Evolutionary conservation across 2,113 vertebrate species (phyloP), one percentile per base, ranked within the genome.

Genomic region (Triplophysa tibetana): DNA sequence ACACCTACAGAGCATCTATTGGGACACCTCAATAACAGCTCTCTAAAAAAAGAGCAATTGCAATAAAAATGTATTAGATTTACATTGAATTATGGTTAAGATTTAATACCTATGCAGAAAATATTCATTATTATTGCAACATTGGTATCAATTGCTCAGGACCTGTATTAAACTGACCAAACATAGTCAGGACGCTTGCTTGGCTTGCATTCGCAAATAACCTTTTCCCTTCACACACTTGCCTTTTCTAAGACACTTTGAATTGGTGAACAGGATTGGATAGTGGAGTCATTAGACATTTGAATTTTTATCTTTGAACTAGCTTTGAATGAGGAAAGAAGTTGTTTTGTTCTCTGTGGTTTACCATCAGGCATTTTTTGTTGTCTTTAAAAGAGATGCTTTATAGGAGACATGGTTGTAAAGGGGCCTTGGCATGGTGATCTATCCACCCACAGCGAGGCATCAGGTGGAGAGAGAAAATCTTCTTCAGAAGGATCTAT

Each of bases 371-470:
- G 23, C 52, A 45, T n/a, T 0, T 73, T 60, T 4, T 80, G 60
- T 33, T n/a, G 54, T 56, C 33, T 66, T 52, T 6, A 74, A 54
- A n/a, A 52, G 45, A n/a, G 52, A 16, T 23, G 48, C 61, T 63
- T 64, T 61, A 58, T 48, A 48, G 69, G 45, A 79, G 14, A 2
- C 13, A 41, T 33, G 23, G 5, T 48, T 79, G 4, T 41, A 61
- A 41, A 0, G 0, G 23, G n/a, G n/a, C n/a, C n/a, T n/a, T n/a
- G n/a, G n/a, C n/a, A 80, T 78, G 61, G 75, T n/a, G 52, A 78
- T 48, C 73, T 43, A 74, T 87, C 82, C 67, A 75, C 60, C 8
- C 16, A 82, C 45, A 75, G 72, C 48, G 56, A 76, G 24, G 63
- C 77, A 70, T 60, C 48, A 2, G 45, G 64, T 16, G 83, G 77